Evolutionary conservation across 2,797 vertebrate genomes (phyloP).

Genomic region (Lates japonicus): DNA sequence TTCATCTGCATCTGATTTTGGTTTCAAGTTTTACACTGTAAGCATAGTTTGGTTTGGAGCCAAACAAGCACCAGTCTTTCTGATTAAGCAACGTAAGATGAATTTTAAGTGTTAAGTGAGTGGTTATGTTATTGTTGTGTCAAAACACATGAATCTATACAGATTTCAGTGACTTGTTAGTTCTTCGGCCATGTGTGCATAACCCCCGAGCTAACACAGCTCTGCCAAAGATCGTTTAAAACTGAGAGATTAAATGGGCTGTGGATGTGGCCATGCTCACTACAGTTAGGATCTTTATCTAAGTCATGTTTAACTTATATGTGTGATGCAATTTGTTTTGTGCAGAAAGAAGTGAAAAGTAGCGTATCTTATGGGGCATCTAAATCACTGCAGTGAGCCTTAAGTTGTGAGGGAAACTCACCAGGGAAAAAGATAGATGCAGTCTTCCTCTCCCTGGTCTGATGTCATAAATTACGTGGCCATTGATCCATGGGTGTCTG

Average conservation of each 20-base stretch:
- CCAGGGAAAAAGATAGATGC: conserved; percentile 73
- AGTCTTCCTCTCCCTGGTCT: conserved; percentile 59
- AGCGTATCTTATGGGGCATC: conserved; percentile 49
- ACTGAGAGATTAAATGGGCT: conserved; percentile 6
- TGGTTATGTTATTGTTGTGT: conserved; percentile 39
- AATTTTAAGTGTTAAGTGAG: conserved; percentile 36
- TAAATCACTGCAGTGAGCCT: conserved; percentile 66
- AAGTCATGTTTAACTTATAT: conserved; percentile 25
- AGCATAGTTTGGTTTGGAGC: conserved; percentile 14
- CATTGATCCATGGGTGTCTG: conserved; percentile 84
- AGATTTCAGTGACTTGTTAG: conserved; percentile 35
- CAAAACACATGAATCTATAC: conserved; percentile 12
- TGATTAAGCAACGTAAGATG: conserved; percentile 13
- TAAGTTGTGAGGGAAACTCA: conserved; percentile 54
- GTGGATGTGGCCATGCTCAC: background rate
- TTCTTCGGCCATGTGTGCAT: background rate
- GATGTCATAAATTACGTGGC: conserved; percentile 82
- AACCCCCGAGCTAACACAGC: background rate
- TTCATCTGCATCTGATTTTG: conserved; percentile 19
- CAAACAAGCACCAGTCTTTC: background rate
- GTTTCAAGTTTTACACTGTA: background rate
- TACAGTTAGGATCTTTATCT: conserved; percentile 20
- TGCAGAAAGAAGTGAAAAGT: conserved; percentile 20
- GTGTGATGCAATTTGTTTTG: conserved; percentile 32
- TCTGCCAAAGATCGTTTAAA: conserved; percentile 39